phyloP scores from a whole-genome alignment of 2,113 vertebrate genomes.

The Plecotus auritus region DNA sequence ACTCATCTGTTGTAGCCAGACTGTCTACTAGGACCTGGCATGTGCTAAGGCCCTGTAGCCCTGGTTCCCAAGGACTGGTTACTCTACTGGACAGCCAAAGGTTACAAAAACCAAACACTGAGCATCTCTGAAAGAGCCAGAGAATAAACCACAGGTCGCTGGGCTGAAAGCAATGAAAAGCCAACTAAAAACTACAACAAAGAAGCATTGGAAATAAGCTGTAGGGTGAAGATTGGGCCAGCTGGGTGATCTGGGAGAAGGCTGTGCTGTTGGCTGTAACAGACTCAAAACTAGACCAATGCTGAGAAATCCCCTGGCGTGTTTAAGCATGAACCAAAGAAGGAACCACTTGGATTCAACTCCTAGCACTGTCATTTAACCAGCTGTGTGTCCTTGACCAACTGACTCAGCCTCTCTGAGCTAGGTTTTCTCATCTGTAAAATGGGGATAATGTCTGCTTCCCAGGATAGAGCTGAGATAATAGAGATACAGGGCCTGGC shows the following conservation, averaged over 20 bases:
- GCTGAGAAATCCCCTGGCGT: no score
- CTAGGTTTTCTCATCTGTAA: background rate
- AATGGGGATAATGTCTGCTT: background rate
- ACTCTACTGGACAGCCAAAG: accelerated
- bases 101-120: background rate
- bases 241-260: background rate
- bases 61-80: background rate
- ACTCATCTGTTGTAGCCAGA: background rate
- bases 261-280: background rate
- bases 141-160: background rate
- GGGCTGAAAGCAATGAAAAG: background rate
- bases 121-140: background rate
- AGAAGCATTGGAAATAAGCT: background rate
- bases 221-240: background rate
- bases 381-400: background rate
- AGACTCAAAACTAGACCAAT: background rate
- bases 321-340: background rate
- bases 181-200: background rate
- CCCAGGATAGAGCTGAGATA: background rate
- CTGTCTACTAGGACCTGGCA: background rate
- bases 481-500: background rate
- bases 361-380: background rate
- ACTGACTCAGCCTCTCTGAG: background rate
- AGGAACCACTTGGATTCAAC: background rate
- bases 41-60: background rate